Evolutionary conservation across 2,888 invertebrate species (phyloP), one percentile per base, ranked within the genome.

Genomic region (Synanthedon formicaeformis): DNA sequence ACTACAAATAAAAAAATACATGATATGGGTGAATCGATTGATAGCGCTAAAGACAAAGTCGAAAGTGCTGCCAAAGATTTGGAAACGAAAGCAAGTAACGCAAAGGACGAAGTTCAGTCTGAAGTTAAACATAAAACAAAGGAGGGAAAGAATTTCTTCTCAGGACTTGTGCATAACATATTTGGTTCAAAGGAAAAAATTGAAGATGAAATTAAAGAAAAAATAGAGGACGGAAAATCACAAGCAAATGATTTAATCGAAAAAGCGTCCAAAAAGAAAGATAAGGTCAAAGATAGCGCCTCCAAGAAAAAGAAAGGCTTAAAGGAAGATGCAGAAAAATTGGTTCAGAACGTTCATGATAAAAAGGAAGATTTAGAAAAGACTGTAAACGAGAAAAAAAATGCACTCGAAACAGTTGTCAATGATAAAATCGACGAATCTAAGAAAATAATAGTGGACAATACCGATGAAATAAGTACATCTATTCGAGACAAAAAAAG

Each of bases 131-230:
- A 86, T 63, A 85, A 85, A 55, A 73, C 79, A 13, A 86, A 86
- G 60, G 82, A 86, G 67, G 78, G 86, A 3, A 86, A 87, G 56
- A 78, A 71, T 59, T 87, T 87, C 60, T 78, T 87, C 45, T 75
- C 83, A 10, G 86, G 87, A 14, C 62, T 88, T 45, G 84, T 86
- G 2, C 78, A 81, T 4, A 86, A 83, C 53, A 81, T 88, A 41
- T 84, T 84, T 53, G 84, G 85, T 6, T 83, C 84, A 53, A 88
- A 86, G 61, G 87, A 87, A 16, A 86, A 86, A 64, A 60, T 84
- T 5, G 86, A 87, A 64, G 76, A 77, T 54, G 83, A 81, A 56
- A 66, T 84, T 1, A 84, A 81, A 62, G 69, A 62, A 11, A 86
- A 84, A 64, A 66, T 79, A 23, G 60, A 73, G 18, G 81, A 85